Evolutionary conservation across 2,888 invertebrate species (phyloP), one percentile per base, ranked within the genome.

Genomic region (Sinhomidia bicolor): DNA sequence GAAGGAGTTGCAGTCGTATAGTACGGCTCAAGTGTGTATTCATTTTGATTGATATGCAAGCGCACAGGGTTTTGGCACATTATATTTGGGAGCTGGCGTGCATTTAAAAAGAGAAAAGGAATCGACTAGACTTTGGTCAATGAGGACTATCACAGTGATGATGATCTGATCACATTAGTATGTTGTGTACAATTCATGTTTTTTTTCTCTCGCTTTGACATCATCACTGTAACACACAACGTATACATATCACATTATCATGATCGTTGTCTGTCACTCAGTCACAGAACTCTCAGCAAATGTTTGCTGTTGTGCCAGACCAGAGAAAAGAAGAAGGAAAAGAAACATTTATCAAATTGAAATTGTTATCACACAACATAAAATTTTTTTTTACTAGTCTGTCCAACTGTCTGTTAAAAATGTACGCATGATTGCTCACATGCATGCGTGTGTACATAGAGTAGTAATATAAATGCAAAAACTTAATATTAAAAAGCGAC

Each of bases 21-120:
- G n/a, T n/a, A n/a, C n/a, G n/a, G n/a, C n/a, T n/a, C n/a, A n/a
- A n/a, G 54, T 41, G 26, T 65, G 78, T 62, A 17, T 65, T 44
- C 44, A 36, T 62, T 26, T 76, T 86, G 86, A 86, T 86, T 86
- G 86, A 86, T 86, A 74, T 44, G 12, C 29, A 86, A 74, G 68
- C 71, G 80, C 79, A 68, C 54, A 29, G 79, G 32, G 74, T 80
- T 71, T 80, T 41, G 71, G 80, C 80, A 71, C 86, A 78, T 80
- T 78, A 80, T n/a, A n/a, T n/a, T n/a, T n/a, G 62, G 0, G 17
- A 29, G 10, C 7, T 71, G 32, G 14, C 20, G 23, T 78, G 79
- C 3, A 79, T 47, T 51, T 51, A 60, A 79, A 60, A 79, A 79
- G 79, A 79, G 79, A 79, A 79, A 79, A 71, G 68, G 51, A 47